Base-by-base conservation (phyloP, 2,113 vertebrate genomes). In the Melanocharis versteri region DNA sequence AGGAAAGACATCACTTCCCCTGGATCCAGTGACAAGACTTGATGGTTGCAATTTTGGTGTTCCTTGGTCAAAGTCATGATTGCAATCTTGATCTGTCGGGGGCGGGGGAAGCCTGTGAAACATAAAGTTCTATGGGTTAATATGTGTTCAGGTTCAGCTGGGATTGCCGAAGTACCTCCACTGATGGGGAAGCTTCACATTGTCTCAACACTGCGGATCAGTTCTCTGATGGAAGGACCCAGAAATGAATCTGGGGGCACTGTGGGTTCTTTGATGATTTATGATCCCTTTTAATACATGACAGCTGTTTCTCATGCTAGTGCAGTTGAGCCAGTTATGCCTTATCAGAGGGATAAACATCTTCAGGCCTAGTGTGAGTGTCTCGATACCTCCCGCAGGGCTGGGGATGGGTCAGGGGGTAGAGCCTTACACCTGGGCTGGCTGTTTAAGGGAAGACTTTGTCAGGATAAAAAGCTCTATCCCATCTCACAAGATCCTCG, bases 381-480 rank as follows among this genome's bases (percentile, higher is more conserved):
- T 40, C 58, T n/a, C 0, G 1, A 20, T 24, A n/a, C 5, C 35
- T 40, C 24, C 8, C 0, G 0, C 51, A 40, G 60, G 42, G 30
- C 24, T 39, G 13, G 12, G 12, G 40, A 12, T 24, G 5, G 19
- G 10, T n/a, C 10, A 5, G 19, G 15, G 16, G 6, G 2, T 37
- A 12, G 30, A 47, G 24, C 4, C 11, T 20, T 20, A 40, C 6
- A 20, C 3, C 9, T n/a, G 24, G 13, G 30, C 8, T 8, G 21
- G 15, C 15, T n/a, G 30, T 39, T 39, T 40, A 57, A 24, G 7
- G 8, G 10, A 65, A 13, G 42, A 21, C 15, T 42, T 48, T 16
- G 35, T 56, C 28, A 85, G 35, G 51, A 40, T 21, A 65, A 75
- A 40, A 64, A 28, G 5, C 14, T 2, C n/a, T 47, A n/a, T 28